Conservation (phyloP, 2,113 vertebrate species). For the Sylvia atricapilla region DNA sequence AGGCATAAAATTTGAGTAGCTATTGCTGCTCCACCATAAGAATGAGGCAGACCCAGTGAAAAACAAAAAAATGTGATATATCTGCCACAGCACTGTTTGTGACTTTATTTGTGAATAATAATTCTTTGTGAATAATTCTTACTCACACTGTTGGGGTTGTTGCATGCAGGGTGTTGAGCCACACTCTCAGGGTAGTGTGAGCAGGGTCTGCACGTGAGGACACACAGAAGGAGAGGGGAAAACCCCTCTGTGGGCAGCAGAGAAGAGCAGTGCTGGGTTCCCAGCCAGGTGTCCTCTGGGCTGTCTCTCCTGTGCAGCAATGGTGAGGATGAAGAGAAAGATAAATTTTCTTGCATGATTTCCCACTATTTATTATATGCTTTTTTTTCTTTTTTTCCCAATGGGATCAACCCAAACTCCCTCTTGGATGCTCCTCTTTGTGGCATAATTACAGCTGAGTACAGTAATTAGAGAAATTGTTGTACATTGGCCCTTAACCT, state of each 20-base stretch:
- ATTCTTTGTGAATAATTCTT: neutral
- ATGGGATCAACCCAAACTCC: neutral
- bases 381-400: neutral
- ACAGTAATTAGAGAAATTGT: neutral
- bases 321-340: neutral
- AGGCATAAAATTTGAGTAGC: neutral
- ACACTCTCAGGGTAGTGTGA: neutral
- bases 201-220: neutral
- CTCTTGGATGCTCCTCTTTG: neutral
- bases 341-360: neutral
- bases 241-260: neutral
- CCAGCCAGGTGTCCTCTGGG: neutral
- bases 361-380: neutral
- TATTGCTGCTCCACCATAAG: neutral
- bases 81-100: neutral
- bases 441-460: neutral
- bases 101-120: neutral
- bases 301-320: neutral
- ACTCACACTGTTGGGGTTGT: neutral
- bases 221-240: neutral
- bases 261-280: neutral
- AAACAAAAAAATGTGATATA: neutral
- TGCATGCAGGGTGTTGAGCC: neutral
- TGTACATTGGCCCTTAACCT: neutral
- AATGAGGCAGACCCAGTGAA: neutral